These are phyloP conservation scores for Tiphia femorata DNA, from an alignment of 2,888 invertebrate genomes.

Conservation along the genomic window DNA sequence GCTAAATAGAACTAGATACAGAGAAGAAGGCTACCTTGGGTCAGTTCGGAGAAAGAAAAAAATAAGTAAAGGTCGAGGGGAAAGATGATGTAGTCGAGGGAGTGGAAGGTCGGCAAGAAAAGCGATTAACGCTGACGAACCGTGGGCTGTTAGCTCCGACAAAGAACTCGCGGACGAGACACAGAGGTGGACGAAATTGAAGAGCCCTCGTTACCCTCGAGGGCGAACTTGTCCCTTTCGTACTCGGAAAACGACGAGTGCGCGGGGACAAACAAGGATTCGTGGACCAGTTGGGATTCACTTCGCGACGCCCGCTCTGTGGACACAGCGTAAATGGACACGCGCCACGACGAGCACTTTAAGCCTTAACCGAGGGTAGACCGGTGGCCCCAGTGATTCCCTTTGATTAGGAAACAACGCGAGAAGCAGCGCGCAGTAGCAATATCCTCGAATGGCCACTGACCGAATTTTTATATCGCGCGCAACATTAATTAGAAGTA, in stretches of 20 bases:
- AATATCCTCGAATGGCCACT: not conserved
- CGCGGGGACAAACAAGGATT: not conserved
- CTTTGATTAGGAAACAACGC: no score
- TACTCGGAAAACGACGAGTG: not conserved
- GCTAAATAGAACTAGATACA: no score
- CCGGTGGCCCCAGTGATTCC: no score
- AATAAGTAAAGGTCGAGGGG: not conserved
- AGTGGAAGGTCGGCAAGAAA: not conserved
- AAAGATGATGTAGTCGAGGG: not conserved
- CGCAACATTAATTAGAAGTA: no score
- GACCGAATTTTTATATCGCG: no score
- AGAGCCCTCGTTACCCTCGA: constrained; percentile 13
- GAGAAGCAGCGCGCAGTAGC: not conserved
- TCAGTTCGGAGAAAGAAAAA: no score
- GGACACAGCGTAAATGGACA: constrained; percentile 1
- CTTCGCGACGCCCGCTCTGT: not conserved
- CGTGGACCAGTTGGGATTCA: not conserved
- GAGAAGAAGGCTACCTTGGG: no score
- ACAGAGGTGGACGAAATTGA: constrained; percentile 6
- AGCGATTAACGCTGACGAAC: not conserved
- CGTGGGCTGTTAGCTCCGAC: constrained; percentile 19
- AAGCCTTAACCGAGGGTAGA: no score
- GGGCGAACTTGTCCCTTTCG: not conserved
- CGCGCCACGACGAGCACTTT: not conserved
- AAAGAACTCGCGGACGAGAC: constrained; percentile 9